A percentile compares a stretch with the other conserved stretches of the same genome.
These are phyloP conservation scores for Bombus haemorrhoidalis DNA, from an alignment of 1,140 invertebrate genomes.

Conservation along the genomic window DNA sequence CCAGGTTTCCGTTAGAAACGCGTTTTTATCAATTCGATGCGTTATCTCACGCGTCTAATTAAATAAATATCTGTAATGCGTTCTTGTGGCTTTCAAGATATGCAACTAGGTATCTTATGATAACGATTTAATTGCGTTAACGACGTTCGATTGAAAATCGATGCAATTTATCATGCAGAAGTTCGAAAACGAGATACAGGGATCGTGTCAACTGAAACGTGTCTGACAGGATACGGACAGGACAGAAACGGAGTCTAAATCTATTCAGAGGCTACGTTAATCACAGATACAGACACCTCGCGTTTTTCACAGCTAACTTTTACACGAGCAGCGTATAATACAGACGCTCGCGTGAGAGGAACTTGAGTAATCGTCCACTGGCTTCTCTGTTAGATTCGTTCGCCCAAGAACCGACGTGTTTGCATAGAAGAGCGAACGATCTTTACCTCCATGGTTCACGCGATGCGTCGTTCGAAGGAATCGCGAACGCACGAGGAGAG, in stretches of 20 bases:
- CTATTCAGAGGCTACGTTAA: too few species aligned
- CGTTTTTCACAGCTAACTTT: not conserved
- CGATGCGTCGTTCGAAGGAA: not conserved
- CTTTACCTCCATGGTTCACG: not conserved
- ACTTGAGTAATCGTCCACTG: conserved; percentile 17
- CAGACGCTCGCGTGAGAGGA: not conserved
- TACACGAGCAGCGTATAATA: conserved; percentile 20
- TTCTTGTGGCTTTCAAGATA: not conserved
- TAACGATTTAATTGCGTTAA: not conserved
- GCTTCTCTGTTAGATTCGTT: not conserved
- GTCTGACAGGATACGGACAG: not conserved
- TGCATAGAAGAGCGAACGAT: not conserved
- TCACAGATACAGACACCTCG: not conserved
- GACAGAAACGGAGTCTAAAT: not conserved
- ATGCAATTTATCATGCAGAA: not conserved
- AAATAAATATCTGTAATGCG: not conserved
- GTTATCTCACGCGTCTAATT: not conserved
- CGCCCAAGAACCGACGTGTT: not conserved
- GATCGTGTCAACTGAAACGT: not conserved
- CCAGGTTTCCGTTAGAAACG: not conserved
- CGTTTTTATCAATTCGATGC: not conserved
- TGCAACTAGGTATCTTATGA: not conserved
- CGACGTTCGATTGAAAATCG: not conserved
- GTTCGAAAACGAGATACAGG: not conserved
- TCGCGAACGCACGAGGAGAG: not conserved